A percentile compares a stretch with the other conserved stretches of the same genome.
These are phyloP conservation scores for Drosophila greeni DNA, from an alignment of 2,888 invertebrate species.

Conservation along the genomic window DNA sequence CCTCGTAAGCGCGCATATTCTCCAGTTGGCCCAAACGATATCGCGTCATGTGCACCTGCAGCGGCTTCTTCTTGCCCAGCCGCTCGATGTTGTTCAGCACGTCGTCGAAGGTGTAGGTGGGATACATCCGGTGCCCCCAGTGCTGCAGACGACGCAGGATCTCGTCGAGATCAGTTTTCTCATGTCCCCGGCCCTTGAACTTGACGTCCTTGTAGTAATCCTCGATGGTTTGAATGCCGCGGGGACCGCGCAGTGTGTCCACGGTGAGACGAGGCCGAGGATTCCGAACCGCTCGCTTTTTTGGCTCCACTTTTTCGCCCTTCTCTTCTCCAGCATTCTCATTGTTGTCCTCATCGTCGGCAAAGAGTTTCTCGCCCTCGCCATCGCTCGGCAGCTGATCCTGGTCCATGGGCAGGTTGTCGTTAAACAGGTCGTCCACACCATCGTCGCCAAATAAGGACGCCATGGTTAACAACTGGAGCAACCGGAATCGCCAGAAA, in stretches of 20 bases:
- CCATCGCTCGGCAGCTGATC: conserved; percentile 79
- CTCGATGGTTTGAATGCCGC: conserved; percentile 90
- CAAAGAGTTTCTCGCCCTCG: conserved; percentile 75
- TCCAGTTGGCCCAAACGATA: conserved; percentile 80
- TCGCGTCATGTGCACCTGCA: conserved; percentile 86
- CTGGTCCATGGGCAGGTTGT: conserved; percentile 58
- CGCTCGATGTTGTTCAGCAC: conserved; percentile 88
- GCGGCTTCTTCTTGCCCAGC: conserved; percentile 88
- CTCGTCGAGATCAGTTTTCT: conserved; percentile 88
- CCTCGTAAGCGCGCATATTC: conserved; percentile 73
- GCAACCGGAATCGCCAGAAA: background rate
- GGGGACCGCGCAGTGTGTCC: conserved; percentile 84
- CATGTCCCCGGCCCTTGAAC: conserved; percentile 88
- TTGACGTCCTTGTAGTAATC: conserved; percentile 89
- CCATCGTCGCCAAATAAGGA: conserved; percentile 74
- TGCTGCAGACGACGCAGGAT: conserved; percentile 91
- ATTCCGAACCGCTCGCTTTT: conserved; percentile 82
- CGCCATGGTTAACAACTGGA: conserved; percentile 53
- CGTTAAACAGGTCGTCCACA: conserved; percentile 73
- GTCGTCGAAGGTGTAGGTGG: conserved; percentile 93
- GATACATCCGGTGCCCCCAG: conserved; percentile 95
- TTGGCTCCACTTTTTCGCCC: conserved; percentile 78
- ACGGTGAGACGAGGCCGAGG: conserved; percentile 85
- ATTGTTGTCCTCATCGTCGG: conserved; percentile 77
- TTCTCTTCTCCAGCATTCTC: conserved; percentile 77